Base-by-base conservation (phyloP, 2,888 invertebrate species). In the Apotomis betuletana region DNA sequence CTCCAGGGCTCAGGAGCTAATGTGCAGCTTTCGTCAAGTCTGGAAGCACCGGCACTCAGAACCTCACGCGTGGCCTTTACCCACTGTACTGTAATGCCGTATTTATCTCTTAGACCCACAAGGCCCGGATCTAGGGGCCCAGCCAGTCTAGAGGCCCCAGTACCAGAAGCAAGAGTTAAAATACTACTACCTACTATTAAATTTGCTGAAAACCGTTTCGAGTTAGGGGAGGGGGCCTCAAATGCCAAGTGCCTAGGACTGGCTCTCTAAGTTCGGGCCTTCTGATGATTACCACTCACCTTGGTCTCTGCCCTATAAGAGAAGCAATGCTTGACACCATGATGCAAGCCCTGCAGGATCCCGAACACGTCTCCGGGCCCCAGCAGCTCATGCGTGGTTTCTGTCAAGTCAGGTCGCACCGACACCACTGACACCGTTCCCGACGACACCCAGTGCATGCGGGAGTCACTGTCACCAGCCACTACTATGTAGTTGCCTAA, bases 371-470 rank as follows among this genome's bases (percentile, higher is more conserved):
- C 94, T 3, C 92, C 92, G 0, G 87, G 72, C 0, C 83, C 85
- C 0, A 94, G 86, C 4, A 87, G 76, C 74, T 94, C 94, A 75
- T 94, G 94, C 0, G 91, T 90, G 13, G 88, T 90, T 77, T 93
- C 92, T 0, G 92, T 93, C 49, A 92, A 80, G 75, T 92, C 92
- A 0, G 84, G 75, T 0, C 90, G 79, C 9, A 92, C 91, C 0
- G 92, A 91, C n/a, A 93, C 86, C 12, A 93, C 92, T 0, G 91
- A 86, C 15, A 94, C 94, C 0, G 85, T 82, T 4, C 94, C 94
- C 0, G 88, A 83, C 0, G 90, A 87, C 62, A 94, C 92, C 89
- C 94, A 94, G 82, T 93, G 93, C 93, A 94, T 94, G 3, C 90
- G 88, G 0, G 94, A 89, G 70, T 94, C 93, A n/a, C 91, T 91